Base-by-base conservation (phyloP, 2,888 invertebrate species). In the Euplagia quadripunctaria region DNA sequence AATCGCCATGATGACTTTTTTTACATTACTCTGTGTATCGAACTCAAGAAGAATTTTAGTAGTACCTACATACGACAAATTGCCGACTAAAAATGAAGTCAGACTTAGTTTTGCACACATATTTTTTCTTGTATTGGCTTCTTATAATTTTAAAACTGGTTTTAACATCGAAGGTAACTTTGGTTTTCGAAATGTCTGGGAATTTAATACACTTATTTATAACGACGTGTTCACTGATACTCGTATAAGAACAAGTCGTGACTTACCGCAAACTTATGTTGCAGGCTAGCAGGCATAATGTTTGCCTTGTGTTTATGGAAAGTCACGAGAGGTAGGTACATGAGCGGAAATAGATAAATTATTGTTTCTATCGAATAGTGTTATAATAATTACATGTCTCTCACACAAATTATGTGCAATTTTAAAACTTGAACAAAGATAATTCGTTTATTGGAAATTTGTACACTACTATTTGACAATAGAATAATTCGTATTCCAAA, bases 241-340 rank as follows among this genome's bases (percentile, higher is more conserved):
- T 66, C 55, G 68, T 55, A n/a, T 31, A 69, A 76, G 79, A 81
- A 82, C 78, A 77, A 78, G 77, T 83, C 83, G 85, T 83, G 85
- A 82, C 83, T 81, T 79, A 74, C 72, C 64, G 65, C 74, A 72
- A 81, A 79, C 75, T 75, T 64, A 46, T 42, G 42, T 43, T 11
- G 64, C 64, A 43, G 31, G 31, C 31, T 31, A 31, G 75, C 66
- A 72, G 72, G 77, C 49, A 71, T 58, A 70, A 76, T 73, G 72
- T 78, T 81, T 79, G 73, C 78, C 79, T 82, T 81, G 83, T 81
- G 64, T 84, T 81, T 82, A 82, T 84, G 73, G 79, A 80, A 82
- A 84, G 71, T 75, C 75, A 42, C 17, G 78, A 46, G 46, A 43
- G 17, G 8, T 8, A 12, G 17, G n/a, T 12, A 41, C 41, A 61